phyloP scores from a whole-genome alignment of 2,888 invertebrate genomes.

The Plutella xylostella region DNA sequence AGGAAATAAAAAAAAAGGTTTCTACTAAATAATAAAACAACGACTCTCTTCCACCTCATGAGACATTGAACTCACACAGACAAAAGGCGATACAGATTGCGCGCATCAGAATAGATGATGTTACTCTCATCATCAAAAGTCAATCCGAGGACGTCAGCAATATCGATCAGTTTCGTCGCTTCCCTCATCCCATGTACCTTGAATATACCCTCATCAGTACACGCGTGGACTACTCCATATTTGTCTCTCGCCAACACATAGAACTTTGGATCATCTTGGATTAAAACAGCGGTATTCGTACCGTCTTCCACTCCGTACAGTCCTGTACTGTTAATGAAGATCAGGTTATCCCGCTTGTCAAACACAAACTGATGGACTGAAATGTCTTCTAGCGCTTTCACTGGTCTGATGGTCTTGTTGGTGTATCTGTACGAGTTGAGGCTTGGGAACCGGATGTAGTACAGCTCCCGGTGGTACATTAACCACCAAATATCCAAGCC shows the following conservation, averaged over 20 bases:
- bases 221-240: conserved; percentile 35
- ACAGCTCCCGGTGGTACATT: conserved; percentile 31
- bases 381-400: conserved; percentile 26
- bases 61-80: no score
- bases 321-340: conserved; percentile 46
- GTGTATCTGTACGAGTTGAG: conserved; percentile 37
- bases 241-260: conserved; percentile 41
- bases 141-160: no score
- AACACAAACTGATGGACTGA: conserved; percentile 46
- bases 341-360: conserved; percentile 37
- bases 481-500: conserved; percentile 56
- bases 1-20: no score
- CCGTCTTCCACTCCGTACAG: conserved; percentile 35
- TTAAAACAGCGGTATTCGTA: conserved; percentile 21
- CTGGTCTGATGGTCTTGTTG: conserved; percentile 28
- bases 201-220: conserved; percentile 48
- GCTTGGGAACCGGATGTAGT: conserved; percentile 48
- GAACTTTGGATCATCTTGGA: conserved; percentile 36
- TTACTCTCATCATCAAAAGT: no score
- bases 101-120: no score
- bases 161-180: no score
- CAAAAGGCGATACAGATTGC: no score
- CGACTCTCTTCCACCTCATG: no score
- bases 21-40: no score
- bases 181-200: no score